Conservation (phyloP, 2,113 vertebrate genomes). For the Campylorhamphus procurvoides region DNA sequence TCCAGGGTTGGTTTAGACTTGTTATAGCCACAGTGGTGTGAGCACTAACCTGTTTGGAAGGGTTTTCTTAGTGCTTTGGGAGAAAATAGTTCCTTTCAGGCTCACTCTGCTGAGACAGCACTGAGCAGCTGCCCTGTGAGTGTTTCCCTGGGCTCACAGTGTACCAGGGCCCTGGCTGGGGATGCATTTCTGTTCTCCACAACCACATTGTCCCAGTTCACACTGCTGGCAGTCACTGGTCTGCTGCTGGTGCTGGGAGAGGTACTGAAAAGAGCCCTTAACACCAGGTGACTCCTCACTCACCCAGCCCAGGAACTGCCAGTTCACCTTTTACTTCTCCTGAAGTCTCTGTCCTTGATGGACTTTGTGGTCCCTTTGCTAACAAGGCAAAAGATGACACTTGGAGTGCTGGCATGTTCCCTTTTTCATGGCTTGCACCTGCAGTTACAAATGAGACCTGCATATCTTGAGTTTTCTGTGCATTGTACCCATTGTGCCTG, state of each 20-base stretch:
- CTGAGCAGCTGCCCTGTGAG: not conserved
- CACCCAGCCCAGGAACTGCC: not conserved
- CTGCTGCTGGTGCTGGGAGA: not conserved
- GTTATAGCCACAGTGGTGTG: not conserved
- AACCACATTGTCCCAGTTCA: not conserved
- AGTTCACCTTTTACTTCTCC: not conserved
- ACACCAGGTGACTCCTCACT: not conserved
- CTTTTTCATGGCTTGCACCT: not conserved
- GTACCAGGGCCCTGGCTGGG: not conserved
- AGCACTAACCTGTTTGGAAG: not conserved
- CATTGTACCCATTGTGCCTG: not conserved
- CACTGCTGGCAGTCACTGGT: not conserved
- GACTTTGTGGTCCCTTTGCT: not conserved
- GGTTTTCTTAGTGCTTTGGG: not conserved
- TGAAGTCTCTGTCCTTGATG: not conserved
- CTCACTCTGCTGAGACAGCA: not conserved
- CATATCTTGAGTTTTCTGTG: accelerated
- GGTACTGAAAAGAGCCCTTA: not conserved
- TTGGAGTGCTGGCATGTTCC: not conserved
- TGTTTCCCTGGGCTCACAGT: not conserved
- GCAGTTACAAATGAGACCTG: not conserved
- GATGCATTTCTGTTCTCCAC: not conserved
- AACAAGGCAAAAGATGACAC: not conserved
- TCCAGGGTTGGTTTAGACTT: not conserved
- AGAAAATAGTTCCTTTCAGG: not conserved